A percentile compares a stretch with the other conserved stretches of the same genome.
Evolutionary conservation across 2,797 vertebrate species (phyloP).

Genomic region (Jordanella pulchra): DNA sequence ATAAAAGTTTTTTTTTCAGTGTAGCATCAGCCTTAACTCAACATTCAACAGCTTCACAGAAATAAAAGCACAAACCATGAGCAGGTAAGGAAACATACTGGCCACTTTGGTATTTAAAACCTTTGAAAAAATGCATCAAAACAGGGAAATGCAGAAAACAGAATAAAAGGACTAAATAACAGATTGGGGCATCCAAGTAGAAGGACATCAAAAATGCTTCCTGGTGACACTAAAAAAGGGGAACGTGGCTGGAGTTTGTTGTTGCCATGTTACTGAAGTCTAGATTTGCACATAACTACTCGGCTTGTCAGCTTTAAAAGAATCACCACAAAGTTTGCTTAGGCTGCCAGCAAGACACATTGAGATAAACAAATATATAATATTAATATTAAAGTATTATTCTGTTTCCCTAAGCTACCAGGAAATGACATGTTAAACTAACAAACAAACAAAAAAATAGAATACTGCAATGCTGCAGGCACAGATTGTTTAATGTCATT

Average conservation of each 20-base stretch:
- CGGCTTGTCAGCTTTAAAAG: not conserved
- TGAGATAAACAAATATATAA: not conserved
- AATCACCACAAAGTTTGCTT: not conserved
- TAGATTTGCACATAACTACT: not conserved
- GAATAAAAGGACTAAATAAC: not conserved
- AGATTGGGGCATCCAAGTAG: slow-evolving; percentile 1
- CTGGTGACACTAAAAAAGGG: slow-evolving; percentile 15
- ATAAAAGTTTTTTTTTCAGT: not conserved
- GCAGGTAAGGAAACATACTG: slow-evolving; percentile 2
- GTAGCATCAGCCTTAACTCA: not conserved
- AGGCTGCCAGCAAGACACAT: not conserved
- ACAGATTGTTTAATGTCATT: no score
- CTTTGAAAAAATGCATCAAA: not conserved
- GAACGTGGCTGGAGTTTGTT: slow-evolving; percentile 10
- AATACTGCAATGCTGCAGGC: no score
- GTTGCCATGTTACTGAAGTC: slow-evolving; percentile 20
- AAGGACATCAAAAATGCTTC: slow-evolving; percentile 8
- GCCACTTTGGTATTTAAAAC: slow-evolving; percentile 4
- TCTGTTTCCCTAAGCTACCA: no score
- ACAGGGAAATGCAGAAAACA: not conserved
- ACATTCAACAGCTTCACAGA: slow-evolving; percentile 3
- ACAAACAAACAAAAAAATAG: no score
- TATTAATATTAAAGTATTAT: not conserved
- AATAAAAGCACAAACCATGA: not conserved
- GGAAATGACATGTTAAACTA: no score